These are phyloP conservation scores for Taenaris catops DNA, from an alignment of 2,888 invertebrate species.

Conservation along the genomic window DNA sequence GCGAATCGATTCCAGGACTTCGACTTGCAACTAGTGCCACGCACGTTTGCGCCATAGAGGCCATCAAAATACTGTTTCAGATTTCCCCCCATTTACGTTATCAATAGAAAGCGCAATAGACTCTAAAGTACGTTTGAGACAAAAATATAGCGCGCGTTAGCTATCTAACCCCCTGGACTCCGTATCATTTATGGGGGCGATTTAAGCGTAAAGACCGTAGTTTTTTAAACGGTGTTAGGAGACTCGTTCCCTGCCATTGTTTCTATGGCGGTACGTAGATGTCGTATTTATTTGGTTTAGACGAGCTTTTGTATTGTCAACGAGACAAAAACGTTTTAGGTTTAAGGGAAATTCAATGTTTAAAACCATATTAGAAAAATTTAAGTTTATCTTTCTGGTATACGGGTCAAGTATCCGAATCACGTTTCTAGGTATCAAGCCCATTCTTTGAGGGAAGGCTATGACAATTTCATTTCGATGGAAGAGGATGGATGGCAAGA, in stretches of 20 bases:
- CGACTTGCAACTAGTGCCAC: too few relatives aligned
- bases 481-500: too few relatives aligned
- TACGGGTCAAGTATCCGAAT: too few relatives aligned
- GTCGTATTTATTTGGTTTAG: slow-evolving; percentile 16
- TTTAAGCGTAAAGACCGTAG: slow-evolving; percentile 27
- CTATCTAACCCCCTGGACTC: slow-evolving; percentile 22
- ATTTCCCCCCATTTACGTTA: slow-evolving; percentile 13
- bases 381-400: too few relatives aligned
- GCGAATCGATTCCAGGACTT: too few relatives aligned
- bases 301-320: background rate
- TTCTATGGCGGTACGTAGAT: slow-evolving; percentile 17
- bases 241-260: slow-evolving; percentile 22
- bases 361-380: background rate
- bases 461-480: too few relatives aligned
- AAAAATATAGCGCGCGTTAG: slow-evolving; percentile 20
- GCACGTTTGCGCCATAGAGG: too few relatives aligned
- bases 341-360: slow-evolving; percentile 9
- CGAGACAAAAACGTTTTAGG: too few relatives aligned
- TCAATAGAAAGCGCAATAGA: slow-evolving; percentile 18
- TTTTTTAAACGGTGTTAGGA: slow-evolving; percentile 29
- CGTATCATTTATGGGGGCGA: slow-evolving; percentile 27
- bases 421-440: too few relatives aligned
- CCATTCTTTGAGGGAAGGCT: too few relatives aligned
- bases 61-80: too few relatives aligned
- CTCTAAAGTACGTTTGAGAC: slow-evolving; percentile 22